These are phyloP conservation scores for Metalampra italica DNA, from an alignment of 2,888 invertebrate species.

Conservation along the genomic window DNA sequence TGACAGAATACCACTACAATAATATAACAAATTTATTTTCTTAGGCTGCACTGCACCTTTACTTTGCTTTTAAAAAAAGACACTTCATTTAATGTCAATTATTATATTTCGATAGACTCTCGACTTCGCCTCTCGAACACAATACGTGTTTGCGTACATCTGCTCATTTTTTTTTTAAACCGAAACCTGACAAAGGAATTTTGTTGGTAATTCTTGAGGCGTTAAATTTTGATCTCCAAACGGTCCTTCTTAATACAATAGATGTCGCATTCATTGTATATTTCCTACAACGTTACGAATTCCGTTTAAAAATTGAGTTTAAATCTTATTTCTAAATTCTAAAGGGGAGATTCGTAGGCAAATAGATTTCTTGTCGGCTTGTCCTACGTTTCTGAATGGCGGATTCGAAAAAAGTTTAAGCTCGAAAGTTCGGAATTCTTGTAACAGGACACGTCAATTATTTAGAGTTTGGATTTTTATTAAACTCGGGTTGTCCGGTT, in stretches of 20 bases:
- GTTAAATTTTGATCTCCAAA: constrained; percentile 13
- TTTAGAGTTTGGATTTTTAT: constrained; percentile 5
- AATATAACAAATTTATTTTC: constrained; percentile 1
- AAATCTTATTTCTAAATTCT: not conserved
- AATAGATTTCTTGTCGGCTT: not conserved
- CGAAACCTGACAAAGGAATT: constrained; percentile 7
- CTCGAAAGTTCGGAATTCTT: constrained; percentile 7
- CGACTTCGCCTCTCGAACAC: constrained; percentile 11
- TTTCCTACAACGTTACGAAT: not conserved
- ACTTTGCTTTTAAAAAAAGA: not conserved
- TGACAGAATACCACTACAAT: constrained; percentile 4
- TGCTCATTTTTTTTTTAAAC: constrained; percentile 10
- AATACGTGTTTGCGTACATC: constrained; percentile 12
- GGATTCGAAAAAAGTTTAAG: constrained; percentile 6
- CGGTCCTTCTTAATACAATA: constrained; percentile 10
- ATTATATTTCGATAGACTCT: constrained; percentile 10
- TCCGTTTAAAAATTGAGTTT: not conserved
- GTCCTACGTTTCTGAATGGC: constrained; percentile 8
- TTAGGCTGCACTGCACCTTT: not conserved
- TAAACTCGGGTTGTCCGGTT: constrained; percentile 4
- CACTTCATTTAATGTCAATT: constrained; percentile 16
- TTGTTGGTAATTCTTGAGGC: constrained; percentile 9
- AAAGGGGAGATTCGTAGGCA: not conserved
- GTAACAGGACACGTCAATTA: constrained; percentile 11
- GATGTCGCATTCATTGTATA: constrained; percentile 10